phyloP scores from a whole-genome alignment of 2,113 vertebrate species.

The Callaeas wilsoni region DNA sequence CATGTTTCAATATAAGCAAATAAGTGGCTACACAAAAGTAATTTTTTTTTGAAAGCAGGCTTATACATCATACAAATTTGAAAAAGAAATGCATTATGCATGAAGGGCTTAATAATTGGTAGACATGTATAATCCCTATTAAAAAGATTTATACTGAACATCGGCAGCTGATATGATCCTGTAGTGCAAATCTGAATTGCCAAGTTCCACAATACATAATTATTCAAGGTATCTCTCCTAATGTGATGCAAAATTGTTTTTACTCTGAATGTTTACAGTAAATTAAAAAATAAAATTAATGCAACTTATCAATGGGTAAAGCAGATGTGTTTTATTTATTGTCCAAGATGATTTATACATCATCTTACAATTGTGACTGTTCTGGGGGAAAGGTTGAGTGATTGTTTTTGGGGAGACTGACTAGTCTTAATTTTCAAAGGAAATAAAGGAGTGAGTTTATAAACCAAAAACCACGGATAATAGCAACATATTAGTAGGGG shows the following conservation, averaged over 20 bases:
- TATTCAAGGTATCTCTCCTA: neutral
- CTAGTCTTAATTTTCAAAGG: neutral
- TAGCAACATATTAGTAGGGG: neutral
- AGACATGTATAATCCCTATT: neutral
- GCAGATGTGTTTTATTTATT: neutral
- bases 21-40: neutral
- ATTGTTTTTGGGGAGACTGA: neutral
- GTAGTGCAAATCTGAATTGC: neutral
- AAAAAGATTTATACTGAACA: neutral
- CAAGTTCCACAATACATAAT: neutral
- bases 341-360: neutral
- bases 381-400: neutral
- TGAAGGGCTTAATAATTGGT: neutral
- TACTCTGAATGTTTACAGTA: neutral
- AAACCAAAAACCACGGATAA: neutral
- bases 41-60: neutral
- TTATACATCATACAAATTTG: neutral
- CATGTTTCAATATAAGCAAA: neutral
- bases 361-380: neutral
- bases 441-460: neutral
- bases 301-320: neutral
- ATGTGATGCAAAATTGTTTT: neutral
- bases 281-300: neutral
- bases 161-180: neutral
- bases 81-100: neutral